These are phyloP conservation scores for Phataginus tricuspis DNA, from an alignment of 2,797 vertebrate species.

Conservation along the genomic window DNA sequence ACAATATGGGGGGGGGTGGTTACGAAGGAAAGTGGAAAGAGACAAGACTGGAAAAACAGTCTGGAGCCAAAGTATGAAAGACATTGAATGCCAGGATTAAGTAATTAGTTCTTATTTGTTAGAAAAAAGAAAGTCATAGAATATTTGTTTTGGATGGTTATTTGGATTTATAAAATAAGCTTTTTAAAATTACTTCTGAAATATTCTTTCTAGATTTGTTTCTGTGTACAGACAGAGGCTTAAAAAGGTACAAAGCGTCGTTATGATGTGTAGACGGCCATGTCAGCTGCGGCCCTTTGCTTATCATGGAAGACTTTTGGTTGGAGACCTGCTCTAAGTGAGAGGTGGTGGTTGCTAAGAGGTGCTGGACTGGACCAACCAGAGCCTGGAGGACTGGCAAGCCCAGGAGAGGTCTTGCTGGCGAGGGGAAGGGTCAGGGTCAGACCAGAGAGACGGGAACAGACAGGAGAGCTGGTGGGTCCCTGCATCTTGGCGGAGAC, in stretches of 20 bases:
- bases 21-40: neutral
- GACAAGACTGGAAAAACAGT: neutral
- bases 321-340: neutral
- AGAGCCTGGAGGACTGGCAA: neutral
- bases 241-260: neutral
- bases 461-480: neutral
- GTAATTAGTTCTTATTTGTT: neutral
- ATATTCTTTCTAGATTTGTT: neutral
- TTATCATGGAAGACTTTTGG: neutral
- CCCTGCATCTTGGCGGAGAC: fast-evolving
- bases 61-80: neutral
- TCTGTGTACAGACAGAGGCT: neutral
- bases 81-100: neutral
- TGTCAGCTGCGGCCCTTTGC: neutral
- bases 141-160: neutral
- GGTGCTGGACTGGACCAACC: neutral
- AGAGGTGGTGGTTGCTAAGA: neutral
- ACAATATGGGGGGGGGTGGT: fast-evolving
- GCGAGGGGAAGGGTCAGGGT: neutral
- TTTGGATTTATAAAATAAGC: neutral
- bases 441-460: neutral
- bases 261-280: too few relatives aligned
- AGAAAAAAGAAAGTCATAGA: neutral
- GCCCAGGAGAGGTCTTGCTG: neutral
- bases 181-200: neutral